Evolutionary conservation across 2,888 invertebrate genomes (phyloP).

Genomic region (Cremastinae sp.): DNA sequence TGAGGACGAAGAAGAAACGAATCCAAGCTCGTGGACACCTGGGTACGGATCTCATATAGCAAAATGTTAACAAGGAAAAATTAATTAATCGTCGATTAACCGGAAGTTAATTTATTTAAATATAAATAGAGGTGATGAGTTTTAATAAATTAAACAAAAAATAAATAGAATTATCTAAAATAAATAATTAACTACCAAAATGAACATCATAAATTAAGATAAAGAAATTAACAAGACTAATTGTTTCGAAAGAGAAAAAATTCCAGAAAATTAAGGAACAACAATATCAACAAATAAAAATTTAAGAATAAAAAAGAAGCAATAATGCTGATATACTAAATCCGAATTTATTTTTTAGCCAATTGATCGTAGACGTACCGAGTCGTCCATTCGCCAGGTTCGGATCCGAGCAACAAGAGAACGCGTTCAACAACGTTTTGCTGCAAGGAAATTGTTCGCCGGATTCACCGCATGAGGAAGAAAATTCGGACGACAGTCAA

Average conservation of each 20-base stretch:
- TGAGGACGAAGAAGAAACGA: conserved; percentile 65
- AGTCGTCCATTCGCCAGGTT: conserved; percentile 65
- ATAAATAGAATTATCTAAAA: background rate
- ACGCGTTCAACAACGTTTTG: conserved; percentile 65
- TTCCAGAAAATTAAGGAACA: conserved; percentile 9
- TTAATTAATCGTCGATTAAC: background rate
- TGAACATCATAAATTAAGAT: background rate
- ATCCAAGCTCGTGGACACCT: conserved; percentile 69
- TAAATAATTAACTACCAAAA: background rate
- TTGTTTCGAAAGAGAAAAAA: background rate
- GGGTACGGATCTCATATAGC: conserved; percentile 60
- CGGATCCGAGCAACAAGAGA: conserved; percentile 68
- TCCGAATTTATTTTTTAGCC: conserved; percentile 67
- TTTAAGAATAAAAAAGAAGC: background rate
- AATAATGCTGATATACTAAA: too few relatives aligned
- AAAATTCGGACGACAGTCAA: conserved; percentile 43
- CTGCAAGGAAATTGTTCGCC: conserved; percentile 61
- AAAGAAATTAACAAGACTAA: background rate
- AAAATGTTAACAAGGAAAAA: conserved; percentile 49
- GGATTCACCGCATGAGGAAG: conserved; percentile 51
- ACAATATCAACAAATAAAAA: background rate
- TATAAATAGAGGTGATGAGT: background rate
- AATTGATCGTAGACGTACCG: conserved; percentile 65
- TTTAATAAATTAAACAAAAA: background rate
- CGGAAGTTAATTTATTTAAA: too few relatives aligned